phyloP scores from a whole-genome alignment of 2,113 vertebrate genomes.

The Poecile atricapillus region DNA sequence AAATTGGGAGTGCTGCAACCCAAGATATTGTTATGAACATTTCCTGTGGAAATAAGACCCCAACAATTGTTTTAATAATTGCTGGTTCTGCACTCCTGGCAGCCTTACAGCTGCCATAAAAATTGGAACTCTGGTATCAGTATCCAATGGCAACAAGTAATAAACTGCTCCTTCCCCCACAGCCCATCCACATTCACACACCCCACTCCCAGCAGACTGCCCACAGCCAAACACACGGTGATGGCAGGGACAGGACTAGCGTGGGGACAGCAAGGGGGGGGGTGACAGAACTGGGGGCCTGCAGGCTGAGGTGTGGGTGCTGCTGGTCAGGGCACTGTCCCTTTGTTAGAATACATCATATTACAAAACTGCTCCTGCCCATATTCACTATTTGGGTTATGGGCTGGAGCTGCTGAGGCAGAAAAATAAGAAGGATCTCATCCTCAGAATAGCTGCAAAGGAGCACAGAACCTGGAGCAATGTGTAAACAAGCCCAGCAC shows the following conservation, averaged over 20 bases:
- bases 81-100: background rate
- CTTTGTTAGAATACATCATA: background rate
- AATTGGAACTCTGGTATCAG: background rate
- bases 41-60: background rate
- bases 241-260: background rate
- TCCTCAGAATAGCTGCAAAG: background rate
- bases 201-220: background rate
- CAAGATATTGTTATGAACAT: background rate
- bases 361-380: background rate
- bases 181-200: background rate
- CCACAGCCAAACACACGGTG: fast-evolving
- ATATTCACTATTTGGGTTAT: background rate
- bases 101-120: background rate
- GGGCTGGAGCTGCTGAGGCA: background rate
- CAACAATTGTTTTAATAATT: background rate
- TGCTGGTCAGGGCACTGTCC: background rate
- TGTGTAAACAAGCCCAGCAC: background rate
- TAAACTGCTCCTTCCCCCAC: background rate
- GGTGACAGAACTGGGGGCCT: background rate
- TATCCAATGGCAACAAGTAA: background rate
- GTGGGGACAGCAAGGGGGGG: background rate
- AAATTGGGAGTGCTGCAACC: background rate
- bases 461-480: background rate
- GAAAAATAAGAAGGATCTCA: background rate
- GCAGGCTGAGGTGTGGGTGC: background rate